Conservation (phyloP, 1,140 invertebrate species). For the Coenobita brevimanus region DNA sequence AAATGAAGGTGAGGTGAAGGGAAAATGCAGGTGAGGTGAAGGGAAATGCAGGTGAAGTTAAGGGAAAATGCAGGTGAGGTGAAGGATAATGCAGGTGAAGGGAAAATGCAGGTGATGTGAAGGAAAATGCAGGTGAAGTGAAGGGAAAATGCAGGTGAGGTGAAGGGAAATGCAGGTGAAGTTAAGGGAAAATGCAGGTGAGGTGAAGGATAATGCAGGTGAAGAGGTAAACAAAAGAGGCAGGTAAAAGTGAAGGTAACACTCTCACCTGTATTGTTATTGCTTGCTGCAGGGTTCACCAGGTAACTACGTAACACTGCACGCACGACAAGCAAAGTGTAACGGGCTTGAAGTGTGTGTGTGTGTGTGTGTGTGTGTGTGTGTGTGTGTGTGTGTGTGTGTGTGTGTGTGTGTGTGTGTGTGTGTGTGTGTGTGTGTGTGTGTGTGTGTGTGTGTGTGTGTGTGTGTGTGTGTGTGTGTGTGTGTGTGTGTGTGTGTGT, state of each 20-base stretch:
- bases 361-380: background rate
- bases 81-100: background rate
- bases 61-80: background rate
- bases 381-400: slow-evolving; percentile 13
- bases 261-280: too few species aligned
- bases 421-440: slow-evolving; percentile 19
- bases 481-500: too few species aligned
- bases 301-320: too few species aligned
- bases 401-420: slow-evolving; percentile 32
- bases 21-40: background rate
- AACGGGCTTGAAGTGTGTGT: too few species aligned
- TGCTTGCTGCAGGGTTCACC: too few species aligned
- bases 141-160: background rate
- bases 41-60: background rate
- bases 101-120: background rate
- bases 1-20: background rate
- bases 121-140: background rate
- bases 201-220: background rate
- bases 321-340: too few species aligned
- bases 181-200: background rate
- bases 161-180: background rate
- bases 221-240: background rate
- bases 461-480: background rate
- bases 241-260: background rate
- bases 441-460: background rate